Evolutionary conservation across 2,888 invertebrate genomes (phyloP).

Genomic region (Papilio gigon): DNA sequence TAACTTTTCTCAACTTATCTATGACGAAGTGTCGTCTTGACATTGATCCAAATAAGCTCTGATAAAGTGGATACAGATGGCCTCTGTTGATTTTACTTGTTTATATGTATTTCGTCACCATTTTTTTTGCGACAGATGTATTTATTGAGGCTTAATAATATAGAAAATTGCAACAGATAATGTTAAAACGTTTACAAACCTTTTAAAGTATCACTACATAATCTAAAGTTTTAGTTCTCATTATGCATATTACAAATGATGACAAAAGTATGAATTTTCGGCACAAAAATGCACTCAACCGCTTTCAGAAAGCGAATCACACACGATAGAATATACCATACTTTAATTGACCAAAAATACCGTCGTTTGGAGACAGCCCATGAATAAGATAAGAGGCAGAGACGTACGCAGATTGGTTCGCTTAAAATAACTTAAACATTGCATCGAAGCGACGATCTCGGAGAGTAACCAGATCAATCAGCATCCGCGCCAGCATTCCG

Average conservation of each 20-base stretch:
- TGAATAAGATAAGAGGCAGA: conserved; percentile 30
- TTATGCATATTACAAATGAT: not conserved
- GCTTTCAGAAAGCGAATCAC: not conserved
- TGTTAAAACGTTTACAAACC: not conserved
- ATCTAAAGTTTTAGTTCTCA: not conserved
- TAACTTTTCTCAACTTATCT: conserved; percentile 17
- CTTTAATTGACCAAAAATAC: conserved; percentile 13
- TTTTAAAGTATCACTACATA: not conserved
- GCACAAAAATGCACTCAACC: not conserved
- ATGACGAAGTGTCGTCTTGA: conserved; percentile 21
- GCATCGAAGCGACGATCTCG: conserved; percentile 34
- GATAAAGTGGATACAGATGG: conserved; percentile 17
- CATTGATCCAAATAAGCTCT: conserved; percentile 19
- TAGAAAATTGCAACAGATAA: not conserved
- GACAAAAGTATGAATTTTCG: not conserved
- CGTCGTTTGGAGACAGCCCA: not conserved
- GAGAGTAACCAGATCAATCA: conserved; percentile 57
- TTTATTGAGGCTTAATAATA: not conserved
- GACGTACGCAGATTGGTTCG: conserved; percentile 20
- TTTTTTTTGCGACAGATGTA: not conserved
- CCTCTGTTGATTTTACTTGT: conserved; percentile 1
- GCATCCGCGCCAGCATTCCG: conserved; percentile 61
- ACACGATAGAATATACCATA: not conserved
- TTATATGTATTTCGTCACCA: not conserved
- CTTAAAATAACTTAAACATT: conserved; percentile 39